Evolutionary conservation across 2,113 vertebrate genomes (phyloP), one percentile per base, ranked within the genome.

Genomic region (Tautogolabrus adspersus): DNA sequence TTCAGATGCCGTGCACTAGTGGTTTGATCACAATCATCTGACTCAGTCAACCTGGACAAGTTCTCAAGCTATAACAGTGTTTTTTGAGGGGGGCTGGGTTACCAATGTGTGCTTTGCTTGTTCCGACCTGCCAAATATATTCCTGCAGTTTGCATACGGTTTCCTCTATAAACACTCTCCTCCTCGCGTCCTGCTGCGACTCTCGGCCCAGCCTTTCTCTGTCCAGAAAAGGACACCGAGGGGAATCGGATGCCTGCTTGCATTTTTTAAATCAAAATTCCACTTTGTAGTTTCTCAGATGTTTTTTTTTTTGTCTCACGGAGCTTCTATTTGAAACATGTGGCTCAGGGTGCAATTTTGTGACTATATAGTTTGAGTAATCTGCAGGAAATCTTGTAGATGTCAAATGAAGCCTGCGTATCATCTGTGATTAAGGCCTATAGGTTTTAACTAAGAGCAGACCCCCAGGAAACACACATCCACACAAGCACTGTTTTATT

Each of bases 291-390:
- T 51, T 75, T 38, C 54, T 75, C 60, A 60, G 69, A 80, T 71
- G 55, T 52, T 74, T 72, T 56, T 34, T 34, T 34, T 6, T 34
- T 6, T 34, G 1, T 84, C 69, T 83, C 63, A 51, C 74, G 65
- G 83, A 26, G 47, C 74, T 67, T 68, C 79, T 55, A 74, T 86
- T 57, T 58, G 44, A 77, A 87, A 81, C 87, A 88, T 79, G 79
- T 85, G 86, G 85, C 65, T 79, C 11, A 22, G 21, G 70, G 79
- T 38, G 60, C 54, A 87, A 84, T 89, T 89, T 82, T 83, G 84
- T 77, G 86, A 82, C 67, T 56, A 79, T 87, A 83, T 80, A 84
- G 76, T 79, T 82, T 71, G 66, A 76, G 46, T 76, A 83, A 86
- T 90, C 81, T 81, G 62, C 56, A 56, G 38, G 72, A 78, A 79